Evolutionary conservation across 2,113 vertebrate species (phyloP), one percentile per base, ranked within the genome.

Genomic region (Alligator mississippiensis): DNA sequence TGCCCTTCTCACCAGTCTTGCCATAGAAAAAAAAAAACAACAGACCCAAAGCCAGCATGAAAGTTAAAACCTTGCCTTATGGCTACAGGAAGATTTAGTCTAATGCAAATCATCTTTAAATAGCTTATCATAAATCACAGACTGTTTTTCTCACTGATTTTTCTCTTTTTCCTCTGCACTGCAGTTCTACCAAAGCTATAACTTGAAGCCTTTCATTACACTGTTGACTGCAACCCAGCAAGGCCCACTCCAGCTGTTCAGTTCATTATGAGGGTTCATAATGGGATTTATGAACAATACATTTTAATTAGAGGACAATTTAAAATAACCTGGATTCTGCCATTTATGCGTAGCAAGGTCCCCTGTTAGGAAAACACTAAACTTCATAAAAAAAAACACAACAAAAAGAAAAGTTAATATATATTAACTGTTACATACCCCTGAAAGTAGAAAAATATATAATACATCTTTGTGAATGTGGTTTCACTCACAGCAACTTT

Each of bases 261-360:
- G 60, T 90, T 74, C 61, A 93, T 93, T 88, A 85, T 58, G 70
- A 17, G 79, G 9, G 62, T 38, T 66, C 88, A 84, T 84, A 82
- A 77, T 27, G 64, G 25, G 27, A 79, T 90, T 74, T 79, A 75
- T 61, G 94, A 82, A 79, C 54, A 81, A 61, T 0, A 2, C 25
- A 11, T 85, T 92, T 94, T 81, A 89, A 90, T 93, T 88, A 78
- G 66, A 79, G 62, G 80, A 61, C 58, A 87, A 57, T 54, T 17
- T 28, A 2, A 8, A 64, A n/a, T 19, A 30, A 58, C 5, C 57
- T 81, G 58, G 6, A 62, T 61, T 28, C 60, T 59, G 77, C 70
- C 34, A 47, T 30, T 11, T 74, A 74, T 74, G 34, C 34, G 24
- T 15, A 24, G 10, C 12, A 22, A 47, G 47, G 47, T 47, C 22